Evolutionary conservation across 35 echinoderm and acorn worm species (phyloP).

Genomic region (Ophioderma brevispina): DNA sequence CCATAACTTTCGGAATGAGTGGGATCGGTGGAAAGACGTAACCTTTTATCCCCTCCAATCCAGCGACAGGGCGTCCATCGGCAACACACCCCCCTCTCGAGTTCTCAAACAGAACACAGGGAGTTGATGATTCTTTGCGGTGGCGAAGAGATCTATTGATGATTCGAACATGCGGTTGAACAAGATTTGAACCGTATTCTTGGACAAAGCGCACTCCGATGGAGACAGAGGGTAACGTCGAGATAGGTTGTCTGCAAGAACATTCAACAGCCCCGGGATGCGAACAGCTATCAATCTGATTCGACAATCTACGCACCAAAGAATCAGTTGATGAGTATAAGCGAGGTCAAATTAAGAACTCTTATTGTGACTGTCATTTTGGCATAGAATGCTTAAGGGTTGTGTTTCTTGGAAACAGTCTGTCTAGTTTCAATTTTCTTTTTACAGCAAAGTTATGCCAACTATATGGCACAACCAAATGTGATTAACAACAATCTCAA

Average conservation of each 20-base stretch:
- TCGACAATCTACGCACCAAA: not conserved
- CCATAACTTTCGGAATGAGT: not conserved
- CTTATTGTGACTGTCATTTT: too few relatives aligned
- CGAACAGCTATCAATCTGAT: not conserved
- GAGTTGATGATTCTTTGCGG: not conserved
- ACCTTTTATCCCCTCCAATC: not conserved
- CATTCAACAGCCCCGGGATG: not conserved
- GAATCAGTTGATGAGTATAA: too few relatives aligned
- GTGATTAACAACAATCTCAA: too few relatives aligned
- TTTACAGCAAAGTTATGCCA: too few relatives aligned
- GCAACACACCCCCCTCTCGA: not conserved
- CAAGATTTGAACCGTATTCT: not conserved
- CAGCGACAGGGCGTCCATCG: not conserved
- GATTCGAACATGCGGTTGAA: not conserved
- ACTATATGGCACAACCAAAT: too few relatives aligned
- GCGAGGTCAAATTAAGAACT: too few relatives aligned
- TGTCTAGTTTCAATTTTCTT: too few relatives aligned
- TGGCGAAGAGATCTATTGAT: slow-evolving; percentile 19
- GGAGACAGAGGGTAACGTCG: not conserved
- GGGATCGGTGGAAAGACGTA: not conserved
- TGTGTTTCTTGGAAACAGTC: too few relatives aligned
- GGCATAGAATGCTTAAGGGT: too few relatives aligned
- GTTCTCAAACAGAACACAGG: not conserved
- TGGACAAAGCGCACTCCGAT: not conserved
- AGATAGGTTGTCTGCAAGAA: not conserved